Evolutionary conservation across 2,888 invertebrate species (phyloP).

Genomic region (Gortyna flavago): DNA sequence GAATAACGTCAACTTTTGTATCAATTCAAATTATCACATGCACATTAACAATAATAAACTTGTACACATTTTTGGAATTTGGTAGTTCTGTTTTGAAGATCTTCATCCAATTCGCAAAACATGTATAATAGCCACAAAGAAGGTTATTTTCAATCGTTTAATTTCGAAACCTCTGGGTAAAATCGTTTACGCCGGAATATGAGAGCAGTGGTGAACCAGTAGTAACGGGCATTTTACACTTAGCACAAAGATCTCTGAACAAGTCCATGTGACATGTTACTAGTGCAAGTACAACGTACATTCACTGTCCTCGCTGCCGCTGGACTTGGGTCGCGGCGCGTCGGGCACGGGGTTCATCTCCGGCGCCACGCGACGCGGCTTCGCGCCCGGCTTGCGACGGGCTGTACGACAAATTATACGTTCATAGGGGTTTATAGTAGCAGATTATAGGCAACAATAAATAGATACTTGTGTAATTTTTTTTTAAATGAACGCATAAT

Average conservation of each 20-base stretch:
- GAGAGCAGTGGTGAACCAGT: not conserved
- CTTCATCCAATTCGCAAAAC: not conserved
- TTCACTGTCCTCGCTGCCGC: conserved; percentile 91
- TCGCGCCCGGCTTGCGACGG: conserved; percentile 93
- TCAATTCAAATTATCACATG: not conserved
- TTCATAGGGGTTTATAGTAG: not conserved
- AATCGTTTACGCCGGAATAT: not conserved
- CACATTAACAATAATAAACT: not conserved
- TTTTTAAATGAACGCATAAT: not conserved
- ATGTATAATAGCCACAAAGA: not conserved
- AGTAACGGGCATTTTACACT: not conserved
- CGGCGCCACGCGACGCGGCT: conserved; percentile 88
- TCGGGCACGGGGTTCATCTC: conserved; percentile 82
- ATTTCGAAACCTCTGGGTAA: not conserved
- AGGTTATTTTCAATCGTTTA: not conserved
- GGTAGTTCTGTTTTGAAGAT: not conserved
- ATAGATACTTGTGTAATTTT: not conserved
- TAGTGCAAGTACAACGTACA: conserved; percentile 76
- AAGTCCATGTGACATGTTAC: not conserved
- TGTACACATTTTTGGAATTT: not conserved
- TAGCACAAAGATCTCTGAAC: not conserved
- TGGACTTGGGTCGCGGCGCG: conserved; percentile 86
- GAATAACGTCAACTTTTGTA: not conserved
- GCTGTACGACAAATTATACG: conserved; percentile 81
- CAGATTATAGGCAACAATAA: not conserved